Conservation (phyloP, 2,113 vertebrate genomes). For the Cinclus cinclus region DNA sequence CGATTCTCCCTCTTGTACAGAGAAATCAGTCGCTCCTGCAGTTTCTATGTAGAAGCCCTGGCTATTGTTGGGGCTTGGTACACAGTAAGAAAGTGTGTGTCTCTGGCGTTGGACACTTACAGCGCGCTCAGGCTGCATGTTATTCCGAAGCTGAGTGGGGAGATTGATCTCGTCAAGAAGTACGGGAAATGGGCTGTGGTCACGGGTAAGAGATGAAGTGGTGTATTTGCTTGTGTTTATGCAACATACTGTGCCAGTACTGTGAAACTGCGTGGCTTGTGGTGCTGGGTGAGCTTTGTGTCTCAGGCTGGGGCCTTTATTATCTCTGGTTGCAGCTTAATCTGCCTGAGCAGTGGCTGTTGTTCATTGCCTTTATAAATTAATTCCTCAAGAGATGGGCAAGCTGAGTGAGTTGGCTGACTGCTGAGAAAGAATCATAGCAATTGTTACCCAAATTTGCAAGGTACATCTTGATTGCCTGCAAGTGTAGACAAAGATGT, state of each 20-base stretch:
- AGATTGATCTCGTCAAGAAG: conserved; percentile 75
- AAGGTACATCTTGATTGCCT: background rate
- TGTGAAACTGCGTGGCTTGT: background rate
- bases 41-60: conserved; percentile 83
- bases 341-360: background rate
- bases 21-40: conserved; percentile 87
- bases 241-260: background rate
- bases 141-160: conserved; percentile 78
- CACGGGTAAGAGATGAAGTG: conserved; percentile 79
- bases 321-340: background rate
- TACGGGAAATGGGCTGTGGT: conserved; percentile 92
- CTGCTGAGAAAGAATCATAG: background rate
- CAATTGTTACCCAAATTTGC: background rate
- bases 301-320: background rate
- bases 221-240: background rate
- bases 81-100: conserved; percentile 75
- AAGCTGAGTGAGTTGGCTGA: background rate
- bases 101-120: conserved; percentile 79
- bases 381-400: background rate
- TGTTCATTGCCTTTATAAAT: background rate
- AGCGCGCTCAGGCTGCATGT: conserved; percentile 81
- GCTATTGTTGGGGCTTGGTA: conserved; percentile 91
- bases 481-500: background rate
- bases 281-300: background rate
- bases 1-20: conserved; percentile 87